These are phyloP conservation scores for Silvanus unidentatus DNA, from an alignment of 2,888 invertebrate species.

Conservation along the genomic window DNA sequence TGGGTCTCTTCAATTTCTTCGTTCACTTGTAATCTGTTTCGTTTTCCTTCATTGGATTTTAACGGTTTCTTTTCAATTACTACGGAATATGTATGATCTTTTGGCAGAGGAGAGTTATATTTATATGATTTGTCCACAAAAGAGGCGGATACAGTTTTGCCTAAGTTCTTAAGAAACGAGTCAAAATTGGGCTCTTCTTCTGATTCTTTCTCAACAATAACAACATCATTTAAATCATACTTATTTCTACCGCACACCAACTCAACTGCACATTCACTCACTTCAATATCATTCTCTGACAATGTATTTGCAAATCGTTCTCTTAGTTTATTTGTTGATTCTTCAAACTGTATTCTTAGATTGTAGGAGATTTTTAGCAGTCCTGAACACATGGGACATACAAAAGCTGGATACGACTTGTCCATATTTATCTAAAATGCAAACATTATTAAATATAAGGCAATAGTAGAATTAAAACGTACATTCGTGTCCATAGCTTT, in stretches of 20 bases:
- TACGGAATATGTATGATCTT: no score
- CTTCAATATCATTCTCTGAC: neutral
- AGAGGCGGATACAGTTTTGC: conserved; percentile 21
- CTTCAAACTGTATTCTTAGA: conserved; percentile 8
- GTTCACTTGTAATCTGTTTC: no score
- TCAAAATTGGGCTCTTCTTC: conserved; percentile 14
- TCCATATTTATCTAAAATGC: conserved; percentile 4
- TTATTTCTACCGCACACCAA: conserved; percentile 21
- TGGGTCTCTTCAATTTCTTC: no score
- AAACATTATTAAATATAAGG: no score
- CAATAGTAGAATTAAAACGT: no score
- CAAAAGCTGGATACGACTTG: neutral
- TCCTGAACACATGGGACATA: conserved; percentile 10
- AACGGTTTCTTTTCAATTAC: no score
- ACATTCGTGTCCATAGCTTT: no score
- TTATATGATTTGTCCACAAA: conserved; percentile 12
- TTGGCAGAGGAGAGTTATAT: neutral
- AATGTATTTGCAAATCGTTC: conserved; percentile 1
- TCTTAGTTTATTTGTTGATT: conserved; percentile 4
- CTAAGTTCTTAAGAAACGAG: conserved; percentile 27
- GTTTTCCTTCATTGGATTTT: no score
- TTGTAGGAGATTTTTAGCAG: conserved; percentile 9
- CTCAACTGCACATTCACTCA: conserved; percentile 13
- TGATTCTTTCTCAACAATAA: conserved; percentile 22
- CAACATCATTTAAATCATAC: conserved; percentile 23